Evolutionary conservation across 2,888 invertebrate genomes (phyloP), one percentile per base, ranked within the genome.

Genomic region (Mimachlamys varia): DNA sequence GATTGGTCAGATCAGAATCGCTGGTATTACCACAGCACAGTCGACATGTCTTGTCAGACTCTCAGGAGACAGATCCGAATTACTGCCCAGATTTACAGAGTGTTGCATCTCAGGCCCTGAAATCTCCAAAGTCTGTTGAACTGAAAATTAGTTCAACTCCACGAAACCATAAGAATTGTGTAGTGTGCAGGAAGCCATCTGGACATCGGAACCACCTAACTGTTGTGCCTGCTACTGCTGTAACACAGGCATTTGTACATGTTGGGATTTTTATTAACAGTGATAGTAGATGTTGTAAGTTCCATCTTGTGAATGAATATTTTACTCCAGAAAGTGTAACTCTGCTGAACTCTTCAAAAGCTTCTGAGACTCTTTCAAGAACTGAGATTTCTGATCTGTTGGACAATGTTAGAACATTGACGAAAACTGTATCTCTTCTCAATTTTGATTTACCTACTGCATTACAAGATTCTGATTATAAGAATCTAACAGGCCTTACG

Each of bases 391-490:
- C 7, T 19, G 4, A 55, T 55, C 15, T 55, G 4, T 55, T 55
- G 55, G 55, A 55, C 55, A 55, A 55, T 55, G 55, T 55, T 15
- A 55, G 55, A 55, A 55, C 55, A 55, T 55, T 55, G 22, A 55
- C 15, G 55, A 55, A 55, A 55, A 55, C 55, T 44, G 44, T 44
- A 5, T 44, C 44, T 44, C 44, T 5, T 62, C 22, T 62, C 2
- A 62, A 62, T 62, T 62, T 62, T n/a, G 62, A 62, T 62, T 3
- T 62, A n/a, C 62, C 62, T 7, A 22, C 62, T 22, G 17, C 27
- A 15, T 37, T 88, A 5, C 76, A 50, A 58, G 90, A 90, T 50
- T 44, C 27, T 10, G 76, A 89, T 12, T 88, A 88, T 58, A 33
- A 38, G 50, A 33, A 44, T 19, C 22, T 90, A 1, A 90, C 89